Conservation (phyloP, 2,797 vertebrate species). For the Paratrypauchen microcephalus region DNA sequence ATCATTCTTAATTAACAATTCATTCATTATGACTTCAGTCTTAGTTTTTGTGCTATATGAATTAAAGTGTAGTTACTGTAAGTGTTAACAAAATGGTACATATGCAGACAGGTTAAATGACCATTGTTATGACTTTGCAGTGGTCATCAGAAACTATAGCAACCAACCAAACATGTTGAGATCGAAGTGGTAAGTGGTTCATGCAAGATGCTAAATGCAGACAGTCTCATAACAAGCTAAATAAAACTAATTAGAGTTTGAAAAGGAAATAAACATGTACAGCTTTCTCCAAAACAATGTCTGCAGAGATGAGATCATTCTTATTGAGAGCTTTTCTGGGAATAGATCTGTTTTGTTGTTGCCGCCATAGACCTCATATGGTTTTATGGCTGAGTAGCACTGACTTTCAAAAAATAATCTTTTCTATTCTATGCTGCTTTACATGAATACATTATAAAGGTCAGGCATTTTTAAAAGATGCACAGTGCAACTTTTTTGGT, state of each 20-base stretch:
- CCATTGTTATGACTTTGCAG: background rate
- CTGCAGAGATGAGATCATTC: constrained; percentile 3
- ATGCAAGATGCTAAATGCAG: background rate
- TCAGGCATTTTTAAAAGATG: too few relatives aligned
- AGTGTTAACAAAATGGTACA: background rate
- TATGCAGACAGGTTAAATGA: background rate
- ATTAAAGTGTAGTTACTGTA: too few relatives aligned
- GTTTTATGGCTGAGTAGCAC: background rate
- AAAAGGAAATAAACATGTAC: constrained; percentile 6
- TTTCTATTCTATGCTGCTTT: background rate
- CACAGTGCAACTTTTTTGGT: too few relatives aligned
- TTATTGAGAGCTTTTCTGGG: constrained; percentile 10
- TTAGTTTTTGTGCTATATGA: too few relatives aligned
- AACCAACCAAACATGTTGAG: background rate
- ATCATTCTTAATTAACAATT: too few relatives aligned
- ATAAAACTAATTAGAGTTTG: background rate
- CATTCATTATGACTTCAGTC: too few relatives aligned
- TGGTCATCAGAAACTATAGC: background rate
- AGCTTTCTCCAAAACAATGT: constrained; percentile 4
- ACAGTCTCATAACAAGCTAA: background rate
- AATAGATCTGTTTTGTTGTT: constrained; percentile 1
- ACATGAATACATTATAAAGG: too few relatives aligned
- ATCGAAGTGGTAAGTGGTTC: background rate
- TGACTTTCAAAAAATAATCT: background rate
- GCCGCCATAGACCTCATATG: background rate